These are phyloP conservation scores for Stomatorhinus walkeri DNA, from an alignment of 2,797 vertebrate species.

Conservation along the genomic window DNA sequence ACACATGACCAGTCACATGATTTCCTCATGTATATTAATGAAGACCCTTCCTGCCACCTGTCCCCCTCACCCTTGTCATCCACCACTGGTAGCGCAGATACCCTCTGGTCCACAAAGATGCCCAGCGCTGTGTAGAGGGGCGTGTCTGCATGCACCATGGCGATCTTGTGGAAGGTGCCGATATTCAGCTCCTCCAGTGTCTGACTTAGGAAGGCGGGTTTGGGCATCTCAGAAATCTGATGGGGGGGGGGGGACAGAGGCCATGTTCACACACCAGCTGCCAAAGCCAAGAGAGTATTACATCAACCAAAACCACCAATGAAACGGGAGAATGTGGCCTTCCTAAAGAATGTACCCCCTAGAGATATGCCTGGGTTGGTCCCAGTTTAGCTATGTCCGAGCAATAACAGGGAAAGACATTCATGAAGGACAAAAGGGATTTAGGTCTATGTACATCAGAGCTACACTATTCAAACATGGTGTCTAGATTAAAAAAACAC, in stretches of 20 bases:
- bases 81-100: slow-evolving; percentile 87
- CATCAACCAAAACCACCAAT: neutral
- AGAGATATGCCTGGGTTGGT: neutral
- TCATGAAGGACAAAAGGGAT: neutral
- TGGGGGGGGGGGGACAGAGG: neutral
- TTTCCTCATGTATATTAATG: neutral
- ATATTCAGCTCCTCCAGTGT: slow-evolving; percentile 81
- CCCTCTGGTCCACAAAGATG: slow-evolving; percentile 92
- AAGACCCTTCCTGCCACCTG: neutral
- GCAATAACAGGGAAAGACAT: neutral
- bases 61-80: slow-evolving; percentile 78
- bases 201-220: slow-evolving; percentile 76
- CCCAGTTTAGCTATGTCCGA: neutral
- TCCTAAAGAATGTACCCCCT: neutral
- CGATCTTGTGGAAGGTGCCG: slow-evolving; percentile 90
- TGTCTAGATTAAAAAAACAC: neutral
- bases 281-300: neutral
- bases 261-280: neutral
- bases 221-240: slow-evolving; percentile 92
- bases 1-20: neutral
- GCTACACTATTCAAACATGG: neutral
- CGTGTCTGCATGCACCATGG: slow-evolving; percentile 79
- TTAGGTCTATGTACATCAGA: neutral
- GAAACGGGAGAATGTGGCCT: neutral
- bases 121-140: slow-evolving; percentile 89